phyloP scores from a whole-genome alignment of 2,888 invertebrate genomes.

The Lobophora halterata region DNA sequence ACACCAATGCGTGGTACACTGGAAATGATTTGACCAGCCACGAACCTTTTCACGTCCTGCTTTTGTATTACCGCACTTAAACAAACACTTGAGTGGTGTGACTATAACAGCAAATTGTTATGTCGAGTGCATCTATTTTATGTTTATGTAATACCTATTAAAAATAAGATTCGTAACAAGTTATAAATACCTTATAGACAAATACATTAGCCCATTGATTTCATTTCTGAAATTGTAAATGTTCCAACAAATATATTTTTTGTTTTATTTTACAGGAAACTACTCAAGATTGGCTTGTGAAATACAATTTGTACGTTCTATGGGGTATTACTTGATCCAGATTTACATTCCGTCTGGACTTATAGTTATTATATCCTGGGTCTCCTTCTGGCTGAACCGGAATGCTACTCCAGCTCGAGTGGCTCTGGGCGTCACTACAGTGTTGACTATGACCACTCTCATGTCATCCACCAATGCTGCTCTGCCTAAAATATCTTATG shows the following conservation, averaged over 20 bases:
- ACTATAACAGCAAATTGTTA: constrained; percentile 34
- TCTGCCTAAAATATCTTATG: constrained; percentile 98
- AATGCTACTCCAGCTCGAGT: constrained; percentile 97
- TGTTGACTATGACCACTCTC: constrained; percentile 98
- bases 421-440: constrained; percentile 96
- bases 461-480: constrained; percentile 98
- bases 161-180: too few species aligned
- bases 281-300: constrained; percentile 97
- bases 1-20: constrained; percentile 69
- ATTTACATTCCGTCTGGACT: constrained; percentile 98
- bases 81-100: constrained; percentile 73
- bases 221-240: too few species aligned
- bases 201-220: too few species aligned
- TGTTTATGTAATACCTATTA: too few species aligned
- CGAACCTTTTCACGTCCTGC: constrained; percentile 77
- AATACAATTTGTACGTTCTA: constrained; percentile 97
- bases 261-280: constrained; percentile 85
- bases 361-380: constrained; percentile 98
- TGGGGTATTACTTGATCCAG: constrained; percentile 99
- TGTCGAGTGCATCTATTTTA: constrained; percentile 34
- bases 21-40: constrained; percentile 62
- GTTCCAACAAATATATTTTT: constrained; percentile 1
- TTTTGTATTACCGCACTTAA: constrained; percentile 76
- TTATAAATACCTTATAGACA: too few species aligned
- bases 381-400: constrained; percentile 97